These are phyloP conservation scores for Neotoxoptera formosana DNA, from an alignment of 1,140 invertebrate species.

Conservation along the genomic window DNA sequence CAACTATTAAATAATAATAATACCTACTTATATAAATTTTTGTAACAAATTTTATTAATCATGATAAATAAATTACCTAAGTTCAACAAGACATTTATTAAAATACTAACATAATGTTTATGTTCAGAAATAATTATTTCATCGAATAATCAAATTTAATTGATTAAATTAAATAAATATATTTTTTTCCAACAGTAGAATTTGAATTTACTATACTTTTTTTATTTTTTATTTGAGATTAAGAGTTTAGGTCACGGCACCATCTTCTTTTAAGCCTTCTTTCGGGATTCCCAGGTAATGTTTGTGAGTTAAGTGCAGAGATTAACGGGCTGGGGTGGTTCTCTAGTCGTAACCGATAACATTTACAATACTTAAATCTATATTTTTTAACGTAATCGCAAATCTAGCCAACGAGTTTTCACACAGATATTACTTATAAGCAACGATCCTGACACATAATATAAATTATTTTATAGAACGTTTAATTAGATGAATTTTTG, in stretches of 20 bases:
- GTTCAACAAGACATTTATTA: not conserved
- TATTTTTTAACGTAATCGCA: not conserved
- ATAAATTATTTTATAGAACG: not conserved
- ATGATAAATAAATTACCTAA: not conserved
- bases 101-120: not conserved
- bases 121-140: not conserved
- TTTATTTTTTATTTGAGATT: no score
- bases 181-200: not conserved
- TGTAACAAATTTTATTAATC: not conserved
- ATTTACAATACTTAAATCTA: not conserved
- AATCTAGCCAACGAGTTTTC: not conserved
- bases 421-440: not conserved
- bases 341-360: no score
- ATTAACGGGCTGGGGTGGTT: no score
- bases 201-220: not conserved
- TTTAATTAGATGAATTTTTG: no score
- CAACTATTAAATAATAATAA: not conserved
- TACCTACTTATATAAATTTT: not conserved
- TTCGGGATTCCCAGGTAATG: no score
- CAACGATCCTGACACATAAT: fast-evolving
- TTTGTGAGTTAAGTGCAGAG: no score
- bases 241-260: no score
- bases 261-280: no score
- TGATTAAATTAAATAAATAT: not conserved
- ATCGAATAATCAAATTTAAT: not conserved